A percentile compares a stretch with the other conserved stretches of the same genome.
phyloP scores from a whole-genome alignment of 2,888 invertebrate species.

The Ophioninae sp. region DNA sequence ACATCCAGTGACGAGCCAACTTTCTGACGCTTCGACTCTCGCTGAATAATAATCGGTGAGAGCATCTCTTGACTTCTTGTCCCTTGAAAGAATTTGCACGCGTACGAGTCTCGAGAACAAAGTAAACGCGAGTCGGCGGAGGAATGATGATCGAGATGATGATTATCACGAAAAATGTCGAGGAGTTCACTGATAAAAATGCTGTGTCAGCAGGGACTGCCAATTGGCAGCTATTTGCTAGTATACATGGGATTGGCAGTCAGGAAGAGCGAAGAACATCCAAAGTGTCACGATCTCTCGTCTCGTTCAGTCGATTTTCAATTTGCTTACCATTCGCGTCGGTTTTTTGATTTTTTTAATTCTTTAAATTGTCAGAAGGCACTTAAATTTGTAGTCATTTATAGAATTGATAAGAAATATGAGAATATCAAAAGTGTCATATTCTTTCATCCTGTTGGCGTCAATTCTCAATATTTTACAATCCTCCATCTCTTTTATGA shows the following conservation, averaged over 20 bases:
- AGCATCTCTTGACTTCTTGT: constrained; percentile 36
- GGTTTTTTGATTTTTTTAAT: no score
- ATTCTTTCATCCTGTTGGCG: no score
- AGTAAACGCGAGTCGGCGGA: constrained; percentile 64
- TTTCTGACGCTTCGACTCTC: constrained; percentile 56
- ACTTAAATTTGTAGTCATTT: no score
- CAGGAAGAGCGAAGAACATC: background rate
- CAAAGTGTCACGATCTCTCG: no score
- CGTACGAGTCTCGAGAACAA: constrained; percentile 65
- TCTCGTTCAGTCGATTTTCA: no score
- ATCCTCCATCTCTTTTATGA: no score
- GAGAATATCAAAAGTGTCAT: no score
- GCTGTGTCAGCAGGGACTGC: constrained; percentile 23
- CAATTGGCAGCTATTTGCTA: constrained; percentile 14
- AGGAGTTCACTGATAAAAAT: constrained; percentile 12
- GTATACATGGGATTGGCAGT: background rate
- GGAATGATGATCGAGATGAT: background rate
- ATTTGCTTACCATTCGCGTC: no score
- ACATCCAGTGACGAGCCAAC: constrained; percentile 59
- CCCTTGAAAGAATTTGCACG: constrained; percentile 48
- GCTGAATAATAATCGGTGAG: constrained; percentile 58
- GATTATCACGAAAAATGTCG: constrained; percentile 34
- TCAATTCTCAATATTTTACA: no score
- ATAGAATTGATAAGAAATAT: no score
- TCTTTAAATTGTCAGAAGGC: no score